A percentile compares a stretch with the other conserved stretches of the same genome.
Evolutionary conservation across 2,113 vertebrate genomes (phyloP).

Genomic region (Stigmatopora argus): DNA sequence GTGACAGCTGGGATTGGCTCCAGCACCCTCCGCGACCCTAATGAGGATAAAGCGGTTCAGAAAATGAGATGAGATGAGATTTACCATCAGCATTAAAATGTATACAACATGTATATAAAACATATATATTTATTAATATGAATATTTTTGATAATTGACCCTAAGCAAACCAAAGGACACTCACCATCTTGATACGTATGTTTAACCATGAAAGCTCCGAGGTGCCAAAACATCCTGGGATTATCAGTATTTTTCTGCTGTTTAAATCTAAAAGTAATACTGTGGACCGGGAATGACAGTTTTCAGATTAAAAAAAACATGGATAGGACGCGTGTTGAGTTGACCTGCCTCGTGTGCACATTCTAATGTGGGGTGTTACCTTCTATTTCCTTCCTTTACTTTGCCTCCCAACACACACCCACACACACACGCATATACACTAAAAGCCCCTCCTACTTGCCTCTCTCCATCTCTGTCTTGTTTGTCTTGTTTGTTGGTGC

Average conservation of each 20-base stretch:
- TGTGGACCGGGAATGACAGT: conserved; percentile 13
- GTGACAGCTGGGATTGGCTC: too few species aligned
- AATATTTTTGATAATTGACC: too few species aligned
- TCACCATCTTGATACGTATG: too few species aligned
- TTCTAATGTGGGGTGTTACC: conserved; percentile 24
- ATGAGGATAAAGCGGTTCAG: too few species aligned
- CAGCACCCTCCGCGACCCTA: too few species aligned
- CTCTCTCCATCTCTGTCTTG: conserved; percentile 46
- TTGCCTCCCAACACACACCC: neutral
- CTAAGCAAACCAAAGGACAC: too few species aligned
- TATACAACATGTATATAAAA: too few species aligned
- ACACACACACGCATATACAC: conserved; percentile 11
- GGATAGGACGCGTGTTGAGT: conserved; percentile 7
- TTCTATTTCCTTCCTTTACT: conserved; percentile 4
- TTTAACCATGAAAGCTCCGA: neutral
- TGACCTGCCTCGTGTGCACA: conserved; percentile 22
- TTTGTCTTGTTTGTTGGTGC: conserved; percentile 63
- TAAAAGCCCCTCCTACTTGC: conserved; percentile 3
- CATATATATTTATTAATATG: too few species aligned
- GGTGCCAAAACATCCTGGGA: too few species aligned
- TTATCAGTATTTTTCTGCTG: conserved; percentile 3
- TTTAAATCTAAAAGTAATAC: conserved; percentile 8
- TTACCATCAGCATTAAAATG: too few species aligned
- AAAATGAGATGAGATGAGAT: too few species aligned
- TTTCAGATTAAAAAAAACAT: conserved; percentile 29